Percentiles rank a stretch among this genome's conserved stretches.
Evolutionary conservation across 2,888 invertebrate species (phyloP).

Genomic region (Latrodectus elegans): DNA sequence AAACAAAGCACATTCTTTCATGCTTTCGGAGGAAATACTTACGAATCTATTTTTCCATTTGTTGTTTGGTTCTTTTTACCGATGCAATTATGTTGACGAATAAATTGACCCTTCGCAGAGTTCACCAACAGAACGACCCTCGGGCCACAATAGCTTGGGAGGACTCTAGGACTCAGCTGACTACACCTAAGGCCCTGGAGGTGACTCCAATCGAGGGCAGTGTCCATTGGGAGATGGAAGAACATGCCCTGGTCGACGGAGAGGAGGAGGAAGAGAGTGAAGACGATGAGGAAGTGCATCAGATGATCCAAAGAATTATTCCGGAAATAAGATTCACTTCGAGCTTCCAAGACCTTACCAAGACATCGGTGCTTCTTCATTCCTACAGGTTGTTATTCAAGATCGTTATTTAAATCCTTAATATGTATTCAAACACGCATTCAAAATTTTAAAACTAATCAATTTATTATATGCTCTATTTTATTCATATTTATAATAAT

Average conservation of each 20-base stretch:
- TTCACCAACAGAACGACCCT: slow-evolving; percentile 40
- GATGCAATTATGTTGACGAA: no score
- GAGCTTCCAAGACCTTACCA: slow-evolving; percentile 43
- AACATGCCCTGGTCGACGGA: background rate
- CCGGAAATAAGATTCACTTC: slow-evolving; percentile 42
- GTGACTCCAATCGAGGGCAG: slow-evolving; percentile 6
- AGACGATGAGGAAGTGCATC: slow-evolving; percentile 22
- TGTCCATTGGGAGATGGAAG: slow-evolving; percentile 19
- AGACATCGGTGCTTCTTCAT: slow-evolving; percentile 54
- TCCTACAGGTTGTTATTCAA: slow-evolving; percentile 25
- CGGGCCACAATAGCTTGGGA: slow-evolving; percentile 48
- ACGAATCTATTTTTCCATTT: no score
- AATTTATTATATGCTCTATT: background rate
- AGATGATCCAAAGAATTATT: background rate
- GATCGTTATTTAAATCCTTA: background rate
- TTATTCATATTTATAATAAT: background rate
- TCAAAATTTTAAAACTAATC: background rate
- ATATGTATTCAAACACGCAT: background rate
- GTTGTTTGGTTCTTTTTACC: no score
- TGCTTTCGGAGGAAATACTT: no score
- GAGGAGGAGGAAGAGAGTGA: slow-evolving; percentile 45
- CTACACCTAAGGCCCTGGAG: slow-evolving; percentile 7
- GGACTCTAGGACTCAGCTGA: slow-evolving; percentile 55
- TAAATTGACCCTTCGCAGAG: slow-evolving; percentile 1
- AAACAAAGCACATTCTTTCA: no score